Evolutionary conservation across 2,888 invertebrate species (phyloP), one percentile per base, ranked within the genome.

Genomic region (Stenurella melanura): DNA sequence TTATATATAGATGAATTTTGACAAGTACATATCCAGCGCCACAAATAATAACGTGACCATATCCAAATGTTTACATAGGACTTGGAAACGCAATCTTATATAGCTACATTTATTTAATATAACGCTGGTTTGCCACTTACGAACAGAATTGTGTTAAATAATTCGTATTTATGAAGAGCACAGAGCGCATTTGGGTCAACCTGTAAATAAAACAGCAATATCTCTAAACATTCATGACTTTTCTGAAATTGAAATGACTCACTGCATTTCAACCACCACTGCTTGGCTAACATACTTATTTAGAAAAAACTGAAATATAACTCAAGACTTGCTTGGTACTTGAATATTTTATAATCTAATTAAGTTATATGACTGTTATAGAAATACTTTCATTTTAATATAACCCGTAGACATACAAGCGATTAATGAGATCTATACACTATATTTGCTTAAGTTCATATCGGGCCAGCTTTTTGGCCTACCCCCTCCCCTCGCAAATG

Each of bases 171-270:
- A 26, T 34, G 61, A 63, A 17, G n/a, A n/a, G 17, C 10, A 30
- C n/a, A 17, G 9, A 50, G 50, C 50, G 34, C 30, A 63, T 63
- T 63, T 63, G n/a, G 61, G 61, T 63, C 61, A 34, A 34, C 17
- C 30, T 63, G 34, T 34, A 17, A 34, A 63, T 63, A 34, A 63
- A 63, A 34, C n/a, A 34, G 34, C 61, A 63, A 34, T 63, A 63
- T 63, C 18, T 63, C 17, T 9, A 17, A 30, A 30, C 61, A 63
- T 17, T 63, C 34, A 30, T 17, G 34, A 10, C 61, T 34, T 34
- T 61, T 30, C 17, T 34, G n/a, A 30, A 63, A 63, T 34, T n/a
- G 61, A 34, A 63, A 63, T 63, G 11, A 34, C 61, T 26, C 15
- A 9, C 17, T 63, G 11, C 17, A 63, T 34, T 34, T 63, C 17